Percentiles rank a stretch among this genome's conserved stretches.
These are phyloP conservation scores for Apogon talboti DNA, from an alignment of 2,797 vertebrate species.

Conservation along the genomic window DNA sequence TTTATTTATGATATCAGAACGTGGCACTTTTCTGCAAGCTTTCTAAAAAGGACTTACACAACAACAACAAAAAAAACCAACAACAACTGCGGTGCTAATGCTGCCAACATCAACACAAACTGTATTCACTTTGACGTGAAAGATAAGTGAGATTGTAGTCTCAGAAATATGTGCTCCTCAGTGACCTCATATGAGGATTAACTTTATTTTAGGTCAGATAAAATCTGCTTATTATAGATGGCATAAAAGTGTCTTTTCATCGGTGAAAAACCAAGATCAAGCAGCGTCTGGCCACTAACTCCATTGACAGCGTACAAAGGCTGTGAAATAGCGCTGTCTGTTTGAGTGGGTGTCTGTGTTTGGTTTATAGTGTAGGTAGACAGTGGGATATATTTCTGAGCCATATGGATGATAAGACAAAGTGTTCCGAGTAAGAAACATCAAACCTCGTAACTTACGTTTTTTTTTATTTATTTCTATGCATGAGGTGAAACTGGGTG, in stretches of 20 bases:
- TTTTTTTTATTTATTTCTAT: conserved; percentile 8
- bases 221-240: conserved; percentile 69
- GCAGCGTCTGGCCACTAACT: conserved; percentile 40
- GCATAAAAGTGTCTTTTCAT: conserved; percentile 45
- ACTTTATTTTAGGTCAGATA: conserved; percentile 65
- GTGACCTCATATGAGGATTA: conserved; percentile 61
- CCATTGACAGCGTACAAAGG: conserved; percentile 17
- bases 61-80: conserved; percentile 18
- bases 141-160: conserved; percentile 19
- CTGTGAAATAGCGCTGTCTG: conserved; percentile 26
- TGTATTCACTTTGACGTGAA: conserved; percentile 36
- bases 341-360: conserved; percentile 13
- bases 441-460: conserved; percentile 7
- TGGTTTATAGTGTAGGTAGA: conserved; percentile 12
- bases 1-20: conserved; percentile 74
- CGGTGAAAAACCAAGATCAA: conserved; percentile 47
- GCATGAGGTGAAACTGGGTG: too few species aligned
- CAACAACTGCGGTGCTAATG: conserved; percentile 49
- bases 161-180: conserved; percentile 31
- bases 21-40: conserved; percentile 59
- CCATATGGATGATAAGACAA: not conserved
- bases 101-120: conserved; percentile 51
- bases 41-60: conserved; percentile 65
- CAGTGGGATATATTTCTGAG: conserved; percentile 14
- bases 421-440: conserved; percentile 2